These are phyloP conservation scores for Sitodiplosis mosellana DNA, from an alignment of 1,140 invertebrate species.

Conservation along the genomic window DNA sequence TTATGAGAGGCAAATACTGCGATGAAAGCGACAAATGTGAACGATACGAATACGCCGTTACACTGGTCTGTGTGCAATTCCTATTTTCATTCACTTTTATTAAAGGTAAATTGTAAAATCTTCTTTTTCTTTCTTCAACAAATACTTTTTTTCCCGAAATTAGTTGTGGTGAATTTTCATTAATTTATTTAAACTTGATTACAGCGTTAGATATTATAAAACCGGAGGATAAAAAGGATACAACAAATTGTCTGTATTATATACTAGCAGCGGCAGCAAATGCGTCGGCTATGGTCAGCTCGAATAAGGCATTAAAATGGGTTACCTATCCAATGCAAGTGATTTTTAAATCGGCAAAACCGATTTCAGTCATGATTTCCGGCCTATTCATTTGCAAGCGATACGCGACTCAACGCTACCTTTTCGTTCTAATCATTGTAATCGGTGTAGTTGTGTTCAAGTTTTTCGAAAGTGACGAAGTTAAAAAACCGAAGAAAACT, in stretches of 20 bases:
- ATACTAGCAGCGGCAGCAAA: slow-evolving; percentile 69
- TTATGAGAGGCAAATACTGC: slow-evolving; percentile 73
- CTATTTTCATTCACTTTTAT: slow-evolving; percentile 74
- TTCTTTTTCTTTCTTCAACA: not conserved
- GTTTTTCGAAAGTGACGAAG: slow-evolving; percentile 46
- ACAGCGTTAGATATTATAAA: slow-evolving; percentile 25
- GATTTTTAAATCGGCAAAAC: slow-evolving; percentile 93
- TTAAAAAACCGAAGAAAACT: slow-evolving; percentile 4
- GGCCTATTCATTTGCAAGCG: slow-evolving; percentile 80
- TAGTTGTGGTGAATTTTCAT: too few relatives aligned
- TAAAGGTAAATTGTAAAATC: slow-evolving; percentile 34
- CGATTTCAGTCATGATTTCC: slow-evolving; percentile 92
- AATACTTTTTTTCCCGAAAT: not conserved
- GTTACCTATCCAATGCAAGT: slow-evolving; percentile 91
- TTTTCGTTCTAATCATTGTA: slow-evolving; percentile 85
- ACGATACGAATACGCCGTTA: slow-evolving; percentile 67
- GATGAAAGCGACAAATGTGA: slow-evolving; percentile 47
- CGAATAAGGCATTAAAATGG: slow-evolving; percentile 90
- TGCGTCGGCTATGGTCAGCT: slow-evolving; percentile 85
- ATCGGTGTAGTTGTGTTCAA: slow-evolving; percentile 83
- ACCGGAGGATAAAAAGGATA: slow-evolving; percentile 47
- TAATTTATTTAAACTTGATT: too few relatives aligned
- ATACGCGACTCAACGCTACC: slow-evolving; percentile 77
- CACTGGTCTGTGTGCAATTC: slow-evolving; percentile 78
- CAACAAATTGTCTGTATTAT: slow-evolving; percentile 55